phyloP scores from a whole-genome alignment of 2,888 invertebrate species.

The Zygaena filipendulae region DNA sequence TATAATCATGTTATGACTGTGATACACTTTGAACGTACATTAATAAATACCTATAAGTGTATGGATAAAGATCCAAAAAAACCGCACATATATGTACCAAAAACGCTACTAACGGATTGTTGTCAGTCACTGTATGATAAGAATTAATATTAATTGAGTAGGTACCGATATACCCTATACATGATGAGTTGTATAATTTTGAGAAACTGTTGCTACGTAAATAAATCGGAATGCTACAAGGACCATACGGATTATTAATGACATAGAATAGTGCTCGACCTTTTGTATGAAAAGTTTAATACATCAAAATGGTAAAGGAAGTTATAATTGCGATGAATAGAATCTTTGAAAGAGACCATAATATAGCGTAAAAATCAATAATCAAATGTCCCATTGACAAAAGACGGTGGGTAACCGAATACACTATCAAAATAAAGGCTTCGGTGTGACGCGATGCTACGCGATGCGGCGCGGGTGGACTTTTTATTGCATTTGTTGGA shows the following conservation, averaged over 20 bases:
- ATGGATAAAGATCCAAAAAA: no score
- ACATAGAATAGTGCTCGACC: slow-evolving; percentile 42
- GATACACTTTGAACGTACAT: no score
- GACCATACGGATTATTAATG: slow-evolving; percentile 62
- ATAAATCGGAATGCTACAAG: no score
- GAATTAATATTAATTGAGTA: no score
- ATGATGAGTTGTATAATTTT: no score
- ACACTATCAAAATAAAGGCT: slow-evolving; percentile 61
- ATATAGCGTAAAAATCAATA: slow-evolving; percentile 69
- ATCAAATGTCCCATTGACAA: slow-evolving; percentile 54
- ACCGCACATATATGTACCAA: no score
- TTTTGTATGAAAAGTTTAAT: slow-evolving; percentile 47
- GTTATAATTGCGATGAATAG: slow-evolving; percentile 56
- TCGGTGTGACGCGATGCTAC: slow-evolving; percentile 48
- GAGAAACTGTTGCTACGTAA: no score
- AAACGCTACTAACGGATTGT: no score
- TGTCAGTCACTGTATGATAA: no score
- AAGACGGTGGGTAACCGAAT: slow-evolving; percentile 52
- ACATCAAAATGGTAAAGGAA: slow-evolving; percentile 48
- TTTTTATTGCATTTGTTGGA: slow-evolving; percentile 43
- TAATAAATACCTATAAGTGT: no score
- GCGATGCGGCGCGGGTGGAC: slow-evolving; percentile 45
- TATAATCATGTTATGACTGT: no score
- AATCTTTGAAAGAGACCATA: slow-evolving; percentile 49
- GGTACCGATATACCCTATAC: no score